A percentile compares a stretch with the other conserved stretches of the same genome.
phyloP scores from a whole-genome alignment of 92 coral and sea anemone species.

The Muricea muricata region DNA sequence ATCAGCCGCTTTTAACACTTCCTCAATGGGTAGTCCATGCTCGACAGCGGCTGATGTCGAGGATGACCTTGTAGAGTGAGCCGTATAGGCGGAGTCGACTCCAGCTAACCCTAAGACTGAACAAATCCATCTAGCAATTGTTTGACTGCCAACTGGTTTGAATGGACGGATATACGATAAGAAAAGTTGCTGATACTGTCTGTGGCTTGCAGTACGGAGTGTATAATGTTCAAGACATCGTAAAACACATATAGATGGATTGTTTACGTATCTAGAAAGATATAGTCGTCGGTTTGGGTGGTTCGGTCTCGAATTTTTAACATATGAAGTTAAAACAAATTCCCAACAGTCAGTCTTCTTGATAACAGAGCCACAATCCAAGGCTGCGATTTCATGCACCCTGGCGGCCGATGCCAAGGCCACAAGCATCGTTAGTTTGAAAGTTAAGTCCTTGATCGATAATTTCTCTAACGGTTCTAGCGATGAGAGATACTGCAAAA shows the following conservation, averaged over 20 bases:
- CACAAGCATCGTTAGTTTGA: no score
- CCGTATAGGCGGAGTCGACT: no score
- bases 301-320: no score
- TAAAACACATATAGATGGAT: no score
- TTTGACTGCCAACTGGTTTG: conserved; percentile 6
- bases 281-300: no score
- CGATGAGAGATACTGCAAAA: no score
- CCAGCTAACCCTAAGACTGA: neutral
- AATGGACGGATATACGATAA: no score
- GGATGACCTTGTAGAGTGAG: conserved; percentile 7
- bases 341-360: conserved; percentile 23
- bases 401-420: no score
- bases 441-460: conserved; percentile 15
- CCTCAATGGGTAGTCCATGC: neutral
- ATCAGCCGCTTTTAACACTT: neutral
- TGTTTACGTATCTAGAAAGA: no score
- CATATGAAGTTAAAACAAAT: no score
- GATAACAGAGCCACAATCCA: neutral
- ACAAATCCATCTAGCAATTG: conserved; percentile 18
- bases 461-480: conserved; percentile 7
- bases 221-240: neutral
- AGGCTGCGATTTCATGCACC: no score
- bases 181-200: no score
- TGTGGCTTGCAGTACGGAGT: neutral
- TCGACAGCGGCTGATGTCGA: neutral